Base-by-base conservation (phyloP, 2,797 vertebrate species). In the Anabacerthia variegaticeps region DNA sequence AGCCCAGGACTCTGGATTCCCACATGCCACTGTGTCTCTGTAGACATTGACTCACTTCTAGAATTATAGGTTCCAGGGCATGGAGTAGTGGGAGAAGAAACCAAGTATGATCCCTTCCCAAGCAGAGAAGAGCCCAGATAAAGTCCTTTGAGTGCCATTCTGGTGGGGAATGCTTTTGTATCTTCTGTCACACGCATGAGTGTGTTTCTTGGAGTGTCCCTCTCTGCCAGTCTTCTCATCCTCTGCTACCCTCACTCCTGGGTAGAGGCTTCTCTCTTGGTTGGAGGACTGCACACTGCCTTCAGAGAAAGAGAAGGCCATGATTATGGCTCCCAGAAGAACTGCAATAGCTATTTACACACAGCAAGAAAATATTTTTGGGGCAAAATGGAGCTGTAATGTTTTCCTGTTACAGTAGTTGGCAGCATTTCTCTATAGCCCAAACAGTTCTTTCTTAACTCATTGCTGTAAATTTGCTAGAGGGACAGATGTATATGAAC, bases 391-490 rank as follows among this genome's bases (percentile, higher is more conserved):
- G 71, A 95, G 52, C 52, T 97, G 95, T 97, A 96, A 95, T 96
- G 71, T 96, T 96, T 96, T 95, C 83, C 92, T 95, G 88, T 89
- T 97, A 93, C 96, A 94, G 95, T 96, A 97, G 96, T 96, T 97
- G 96, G 96, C 96, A 96, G 96, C 91, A 97, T 97, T 97, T 97
- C 96, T 96, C 96, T 96, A 89, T 93, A 94, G 83, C 92, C 93
- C 92, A 93, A 83, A 80, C 30, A 56, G 37, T 69, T 91, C 36
- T 85, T 92, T 85, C 76, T 95, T 94, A 89, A 13, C 75, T 91
- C 30, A 3, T 71, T 77, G 61, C 63, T 80, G 10, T 78, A 84
- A 76, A 61, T 89, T 91, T 76, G 71, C 74, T 52, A 76, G 58
- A 69, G 39, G 39, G 71, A 91, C 73, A 73, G 28, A 81, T 19